These are phyloP conservation scores for Pseudopipra pipra DNA, from an alignment of 2,113 vertebrate species.

Conservation along the genomic window DNA sequence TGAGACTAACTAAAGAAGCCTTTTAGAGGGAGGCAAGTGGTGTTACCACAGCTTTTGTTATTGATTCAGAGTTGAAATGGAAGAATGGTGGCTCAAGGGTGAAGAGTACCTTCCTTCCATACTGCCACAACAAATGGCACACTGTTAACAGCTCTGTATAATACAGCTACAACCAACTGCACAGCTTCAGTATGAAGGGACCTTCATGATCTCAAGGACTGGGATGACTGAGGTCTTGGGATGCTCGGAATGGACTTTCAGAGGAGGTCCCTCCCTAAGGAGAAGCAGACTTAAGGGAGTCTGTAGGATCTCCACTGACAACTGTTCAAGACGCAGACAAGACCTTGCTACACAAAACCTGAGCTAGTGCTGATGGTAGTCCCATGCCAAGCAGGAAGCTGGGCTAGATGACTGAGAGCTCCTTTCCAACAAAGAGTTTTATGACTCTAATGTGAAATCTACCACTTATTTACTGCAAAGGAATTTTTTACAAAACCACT, in stretches of 20 bases:
- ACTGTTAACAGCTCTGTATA: rapidly evolving
- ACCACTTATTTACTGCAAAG: not conserved
- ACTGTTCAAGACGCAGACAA: not conserved
- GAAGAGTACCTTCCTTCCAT: not conserved
- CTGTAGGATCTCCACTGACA: not conserved
- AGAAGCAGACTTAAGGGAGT: not conserved
- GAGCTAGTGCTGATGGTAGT: not conserved
- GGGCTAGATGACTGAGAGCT: not conserved
- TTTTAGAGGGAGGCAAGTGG: not conserved
- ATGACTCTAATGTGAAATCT: not conserved
- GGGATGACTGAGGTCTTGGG: not conserved
- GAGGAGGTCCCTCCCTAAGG: not conserved
- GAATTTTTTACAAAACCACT: not conserved
- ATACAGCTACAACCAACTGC: not conserved
- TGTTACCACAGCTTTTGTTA: not conserved
- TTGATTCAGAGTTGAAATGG: not conserved
- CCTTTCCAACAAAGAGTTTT: not conserved
- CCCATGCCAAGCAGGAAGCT: not conserved
- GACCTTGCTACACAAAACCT: not conserved
- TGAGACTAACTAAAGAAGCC: not conserved
- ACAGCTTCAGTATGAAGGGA: not conserved
- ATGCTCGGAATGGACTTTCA: not conserved
- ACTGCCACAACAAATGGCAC: not conserved
- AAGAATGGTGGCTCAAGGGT: not conserved
- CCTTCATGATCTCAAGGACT: not conserved